These are phyloP conservation scores for Tauraco erythrolophus DNA, from an alignment of 2,113 vertebrate genomes.

Conservation along the genomic window DNA sequence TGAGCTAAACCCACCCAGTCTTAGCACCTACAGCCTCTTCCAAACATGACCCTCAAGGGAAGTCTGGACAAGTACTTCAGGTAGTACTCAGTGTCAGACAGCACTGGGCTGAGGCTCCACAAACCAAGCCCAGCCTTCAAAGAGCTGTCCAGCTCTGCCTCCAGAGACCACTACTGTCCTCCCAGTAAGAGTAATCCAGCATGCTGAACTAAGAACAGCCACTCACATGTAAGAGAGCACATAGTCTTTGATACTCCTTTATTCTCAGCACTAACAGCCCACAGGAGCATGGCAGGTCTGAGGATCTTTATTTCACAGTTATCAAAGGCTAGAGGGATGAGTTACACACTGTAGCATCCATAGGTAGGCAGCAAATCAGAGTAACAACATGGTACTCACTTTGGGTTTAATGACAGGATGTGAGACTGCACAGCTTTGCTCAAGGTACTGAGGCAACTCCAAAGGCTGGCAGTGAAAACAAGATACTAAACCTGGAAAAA, in stretches of 20 bases:
- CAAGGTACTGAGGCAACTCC: not conserved
- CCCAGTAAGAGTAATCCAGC: not conserved
- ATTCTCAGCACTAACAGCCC: not conserved
- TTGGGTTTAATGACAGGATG: not conserved
- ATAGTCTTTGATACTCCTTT: not conserved
- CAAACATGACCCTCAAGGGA: not conserved
- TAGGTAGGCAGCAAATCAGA: not conserved
- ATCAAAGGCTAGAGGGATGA: not conserved
- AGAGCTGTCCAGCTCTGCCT: not conserved
- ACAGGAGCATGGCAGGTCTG: not conserved
- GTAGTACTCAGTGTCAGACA: not conserved
- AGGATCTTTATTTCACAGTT: slow-evolving; percentile 60
- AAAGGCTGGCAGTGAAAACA: not conserved
- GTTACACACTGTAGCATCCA: not conserved
- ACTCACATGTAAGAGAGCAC: not conserved
- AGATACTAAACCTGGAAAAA: slow-evolving; percentile 2
- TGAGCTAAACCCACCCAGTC: not conserved
- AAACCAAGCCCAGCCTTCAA: not conserved
- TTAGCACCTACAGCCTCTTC: not conserved
- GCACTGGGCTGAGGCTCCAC: not conserved
- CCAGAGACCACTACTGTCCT: not conserved
- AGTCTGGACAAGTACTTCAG: not conserved
- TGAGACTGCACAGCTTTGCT: not conserved
- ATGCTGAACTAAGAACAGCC: not conserved
- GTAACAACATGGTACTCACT: not conserved